Evolutionary conservation across 1,140 invertebrate species (phyloP).

Genomic region (Rhopalosiphum maidis): DNA sequence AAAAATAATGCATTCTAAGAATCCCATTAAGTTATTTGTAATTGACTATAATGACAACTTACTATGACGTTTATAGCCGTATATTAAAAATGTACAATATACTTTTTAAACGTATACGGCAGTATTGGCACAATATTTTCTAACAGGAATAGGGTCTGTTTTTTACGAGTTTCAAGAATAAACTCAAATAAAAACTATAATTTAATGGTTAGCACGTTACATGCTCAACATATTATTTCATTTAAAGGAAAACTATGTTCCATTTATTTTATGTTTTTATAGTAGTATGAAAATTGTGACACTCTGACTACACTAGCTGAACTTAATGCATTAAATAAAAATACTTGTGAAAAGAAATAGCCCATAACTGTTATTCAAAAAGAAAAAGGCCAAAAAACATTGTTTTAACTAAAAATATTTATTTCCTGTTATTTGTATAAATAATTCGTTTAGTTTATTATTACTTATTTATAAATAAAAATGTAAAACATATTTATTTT

Average conservation of each 20-base stretch:
- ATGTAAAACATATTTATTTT: background rate
- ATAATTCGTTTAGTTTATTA: background rate
- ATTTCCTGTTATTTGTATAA: background rate
- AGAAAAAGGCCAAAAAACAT: background rate
- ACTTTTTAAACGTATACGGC: background rate
- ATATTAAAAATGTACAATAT: constrained; percentile 2
- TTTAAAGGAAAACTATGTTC: constrained; percentile 2
- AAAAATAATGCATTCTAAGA: background rate
- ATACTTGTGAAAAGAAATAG: background rate
- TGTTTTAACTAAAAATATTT: background rate
- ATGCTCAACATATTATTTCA: constrained; percentile 3
- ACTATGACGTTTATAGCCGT: background rate
- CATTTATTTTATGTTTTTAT: background rate
- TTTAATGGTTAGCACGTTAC: background rate
- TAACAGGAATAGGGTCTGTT: background rate
- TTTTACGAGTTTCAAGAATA: background rate
- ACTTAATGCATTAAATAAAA: background rate
- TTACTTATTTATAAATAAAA: background rate
- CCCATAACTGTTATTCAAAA: background rate
- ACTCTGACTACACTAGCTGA: background rate
- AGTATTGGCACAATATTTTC: background rate
- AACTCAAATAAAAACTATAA: constrained; percentile 18
- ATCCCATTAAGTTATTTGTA: background rate
- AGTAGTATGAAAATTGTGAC: background rate
- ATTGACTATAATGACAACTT: background rate